Evolutionary conservation across 2,113 vertebrate species (phyloP).

Genomic region (Hydrolagus affinis): DNA sequence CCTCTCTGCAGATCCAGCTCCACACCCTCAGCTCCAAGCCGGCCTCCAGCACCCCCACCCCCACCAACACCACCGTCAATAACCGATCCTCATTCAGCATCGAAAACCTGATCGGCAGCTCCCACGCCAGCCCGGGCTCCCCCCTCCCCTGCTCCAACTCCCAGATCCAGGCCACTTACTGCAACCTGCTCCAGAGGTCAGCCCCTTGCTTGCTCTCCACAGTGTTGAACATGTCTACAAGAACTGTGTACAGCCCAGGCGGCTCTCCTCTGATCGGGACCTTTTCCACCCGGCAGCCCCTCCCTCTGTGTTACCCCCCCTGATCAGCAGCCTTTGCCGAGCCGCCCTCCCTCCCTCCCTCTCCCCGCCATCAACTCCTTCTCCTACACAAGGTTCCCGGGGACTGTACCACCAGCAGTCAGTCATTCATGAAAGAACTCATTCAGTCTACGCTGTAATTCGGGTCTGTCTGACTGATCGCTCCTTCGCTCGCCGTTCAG

Average conservation of each 20-base stretch:
- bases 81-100: slow-evolving; percentile 59
- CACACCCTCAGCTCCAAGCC: slow-evolving; percentile 32
- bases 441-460: too few relatives aligned
- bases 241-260: slow-evolving; percentile 42
- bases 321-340: not conserved
- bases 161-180: slow-evolving; percentile 35
- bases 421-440: too few relatives aligned
- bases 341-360: not conserved
- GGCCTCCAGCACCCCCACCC: slow-evolving; percentile 31
- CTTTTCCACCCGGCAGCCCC: slow-evolving; percentile 39
- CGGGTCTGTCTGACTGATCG: too few relatives aligned
- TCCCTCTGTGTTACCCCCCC: slow-evolving; percentile 43
- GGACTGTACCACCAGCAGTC: not conserved
- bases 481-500: too few relatives aligned
- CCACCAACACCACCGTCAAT: slow-evolving; percentile 39
- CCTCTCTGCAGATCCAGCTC: slow-evolving; percentile 40
- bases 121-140: slow-evolving; percentile 32
- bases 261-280: slow-evolving; percentile 37
- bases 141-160: slow-evolving; percentile 17
- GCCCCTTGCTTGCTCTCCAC: slow-evolving; percentile 46
- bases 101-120: slow-evolving; percentile 64
- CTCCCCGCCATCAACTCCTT: not conserved
- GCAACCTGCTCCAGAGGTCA: slow-evolving; percentile 42
- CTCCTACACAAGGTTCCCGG: not conserved
- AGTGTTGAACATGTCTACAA: slow-evolving; percentile 44